Percentiles rank a stretch among this genome's conserved stretches.
Conservation (phyloP, 2,797 vertebrate species). For the Myotis daubentonii region DNA sequence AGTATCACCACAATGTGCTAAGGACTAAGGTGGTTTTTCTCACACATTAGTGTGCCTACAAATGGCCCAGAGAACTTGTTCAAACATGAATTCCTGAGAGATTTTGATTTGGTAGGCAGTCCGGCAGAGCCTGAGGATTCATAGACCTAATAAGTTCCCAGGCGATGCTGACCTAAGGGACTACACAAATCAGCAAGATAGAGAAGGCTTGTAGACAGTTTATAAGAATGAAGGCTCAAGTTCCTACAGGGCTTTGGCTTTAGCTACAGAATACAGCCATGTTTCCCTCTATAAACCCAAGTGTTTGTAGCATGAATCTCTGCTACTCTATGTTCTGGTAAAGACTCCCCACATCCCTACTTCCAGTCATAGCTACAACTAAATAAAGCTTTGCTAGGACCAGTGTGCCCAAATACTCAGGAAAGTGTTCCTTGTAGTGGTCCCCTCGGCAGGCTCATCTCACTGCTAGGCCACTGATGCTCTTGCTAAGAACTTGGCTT, state of each 20-base stretch:
- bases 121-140: neutral
- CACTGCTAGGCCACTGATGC: neutral
- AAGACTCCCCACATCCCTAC: neutral
- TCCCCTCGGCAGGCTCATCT: neutral
- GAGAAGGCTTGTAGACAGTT: neutral
- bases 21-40: neutral
- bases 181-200: neutral
- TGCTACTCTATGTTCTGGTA: neutral
- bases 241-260: neutral
- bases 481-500: neutral
- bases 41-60: neutral
- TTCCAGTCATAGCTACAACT: neutral
- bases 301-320: neutral
- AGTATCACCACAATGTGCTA: accelerated
- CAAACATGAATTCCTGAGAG: neutral
- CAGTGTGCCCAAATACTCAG: neutral
- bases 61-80: neutral
- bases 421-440: neutral
- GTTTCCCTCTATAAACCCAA: neutral
- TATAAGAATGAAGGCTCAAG: neutral
- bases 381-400: neutral
- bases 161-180: neutral
- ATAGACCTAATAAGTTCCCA: neutral
- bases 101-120: neutral
- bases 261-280: neutral